These are phyloP conservation scores for Lucifuga dentata DNA, from an alignment of 2,113 vertebrate species.

Conservation along the genomic window DNA sequence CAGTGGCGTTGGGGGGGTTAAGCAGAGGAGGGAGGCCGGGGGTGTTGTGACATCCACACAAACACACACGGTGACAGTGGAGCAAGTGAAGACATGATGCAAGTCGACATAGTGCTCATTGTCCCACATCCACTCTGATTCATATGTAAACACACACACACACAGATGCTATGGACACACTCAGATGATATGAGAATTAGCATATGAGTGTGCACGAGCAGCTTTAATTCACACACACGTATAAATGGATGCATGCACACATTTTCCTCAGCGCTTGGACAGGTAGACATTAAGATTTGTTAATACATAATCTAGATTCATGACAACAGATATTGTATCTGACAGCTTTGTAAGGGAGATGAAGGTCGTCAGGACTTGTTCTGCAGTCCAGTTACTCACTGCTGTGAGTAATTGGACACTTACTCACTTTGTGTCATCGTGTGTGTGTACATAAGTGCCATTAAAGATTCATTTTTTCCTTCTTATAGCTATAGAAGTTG, in stretches of 20 bases:
- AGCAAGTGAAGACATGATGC: slow-evolving; percentile 66
- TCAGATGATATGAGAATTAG: no score
- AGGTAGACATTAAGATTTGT: background rate
- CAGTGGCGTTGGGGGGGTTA: slow-evolving; percentile 54
- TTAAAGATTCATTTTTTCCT: no score
- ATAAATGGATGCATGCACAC: background rate
- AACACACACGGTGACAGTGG: slow-evolving; percentile 54
- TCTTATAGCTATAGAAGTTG: no score
- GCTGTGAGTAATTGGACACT: no score
- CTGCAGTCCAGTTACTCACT: no score
- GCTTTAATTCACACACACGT: background rate
- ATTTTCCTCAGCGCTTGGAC: background rate
- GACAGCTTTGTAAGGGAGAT: slow-evolving; percentile 13
- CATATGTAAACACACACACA: background rate
- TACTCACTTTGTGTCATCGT: no score
- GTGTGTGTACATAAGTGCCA: no score
- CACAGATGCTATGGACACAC: background rate
- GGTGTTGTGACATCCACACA: slow-evolving; percentile 70
- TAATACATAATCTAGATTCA: background rate
- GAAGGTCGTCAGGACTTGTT: slow-evolving; percentile 66
- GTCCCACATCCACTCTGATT: background rate
- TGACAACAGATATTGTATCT: slow-evolving; percentile 31
- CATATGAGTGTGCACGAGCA: background rate
- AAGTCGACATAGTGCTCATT: slow-evolving; percentile 36
- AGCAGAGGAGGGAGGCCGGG: slow-evolving; percentile 16